These are phyloP conservation scores for Bombus picipes DNA, from an alignment of 1,140 invertebrate species.

Conservation along the genomic window DNA sequence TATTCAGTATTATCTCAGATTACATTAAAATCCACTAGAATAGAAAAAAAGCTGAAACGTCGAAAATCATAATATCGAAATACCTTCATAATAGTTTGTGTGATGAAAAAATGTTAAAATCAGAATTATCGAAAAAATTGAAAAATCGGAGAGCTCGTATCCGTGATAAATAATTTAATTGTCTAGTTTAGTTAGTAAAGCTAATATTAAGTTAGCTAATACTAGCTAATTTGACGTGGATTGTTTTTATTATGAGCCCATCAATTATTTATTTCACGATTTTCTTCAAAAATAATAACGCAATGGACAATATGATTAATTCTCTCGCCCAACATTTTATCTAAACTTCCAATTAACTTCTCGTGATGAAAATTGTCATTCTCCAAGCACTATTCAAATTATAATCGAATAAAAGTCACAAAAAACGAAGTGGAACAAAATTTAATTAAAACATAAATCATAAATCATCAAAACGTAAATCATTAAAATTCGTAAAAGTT, in stretches of 20 bases:
- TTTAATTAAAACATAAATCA: neutral
- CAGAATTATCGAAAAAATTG: neutral
- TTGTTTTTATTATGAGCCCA: neutral
- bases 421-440: neutral
- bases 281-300: neutral
- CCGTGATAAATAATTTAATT: too few relatives aligned
- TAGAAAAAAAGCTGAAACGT: neutral
- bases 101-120: neutral
- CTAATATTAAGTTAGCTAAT: too few relatives aligned
- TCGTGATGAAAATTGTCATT: neutral
- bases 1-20: neutral
- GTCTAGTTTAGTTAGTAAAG: too few relatives aligned
- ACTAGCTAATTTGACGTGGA: too few relatives aligned
- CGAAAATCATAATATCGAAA: neutral
- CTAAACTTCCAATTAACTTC: neutral
- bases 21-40: neutral
- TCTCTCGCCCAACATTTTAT: neutral
- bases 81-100: neutral
- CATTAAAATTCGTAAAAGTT: conserved; percentile 7
- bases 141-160: too few relatives aligned
- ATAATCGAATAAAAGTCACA: neutral
- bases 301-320: neutral
- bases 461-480: too few relatives aligned
- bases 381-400: neutral
- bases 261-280: too few relatives aligned